Evolutionary conservation across 1,140 invertebrate species (phyloP).

Genomic region (Drosophila bocki): DNA sequence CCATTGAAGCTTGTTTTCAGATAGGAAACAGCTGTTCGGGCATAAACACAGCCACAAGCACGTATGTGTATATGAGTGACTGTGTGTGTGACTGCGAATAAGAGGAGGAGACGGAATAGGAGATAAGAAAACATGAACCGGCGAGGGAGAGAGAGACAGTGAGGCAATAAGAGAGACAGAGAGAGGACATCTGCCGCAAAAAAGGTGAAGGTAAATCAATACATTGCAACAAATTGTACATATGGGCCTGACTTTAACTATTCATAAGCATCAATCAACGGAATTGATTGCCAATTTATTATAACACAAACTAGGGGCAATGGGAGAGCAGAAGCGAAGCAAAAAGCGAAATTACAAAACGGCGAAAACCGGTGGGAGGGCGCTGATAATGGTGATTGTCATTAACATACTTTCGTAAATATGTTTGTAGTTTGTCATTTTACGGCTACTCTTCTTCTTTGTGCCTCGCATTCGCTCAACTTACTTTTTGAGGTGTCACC

Average conservation of each 20-base stretch:
- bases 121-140: conserved; percentile 55
- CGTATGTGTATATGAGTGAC: neutral
- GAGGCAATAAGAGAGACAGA: neutral
- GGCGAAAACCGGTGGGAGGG: conserved; percentile 7
- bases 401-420: conserved; percentile 42
- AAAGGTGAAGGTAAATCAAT: conserved; percentile 65
- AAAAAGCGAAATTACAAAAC: conserved; percentile 18
- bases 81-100: conserved; percentile 12
- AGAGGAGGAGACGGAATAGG: conserved; percentile 12
- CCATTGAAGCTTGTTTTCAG: conserved; percentile 21
- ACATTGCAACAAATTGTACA: conserved; percentile 8
- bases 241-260: conserved; percentile 3
- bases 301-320: neutral
- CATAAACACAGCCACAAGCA: conserved; percentile 53
- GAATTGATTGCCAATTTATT: conserved; percentile 37
- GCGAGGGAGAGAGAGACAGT: conserved; percentile 11
- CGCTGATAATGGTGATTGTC: conserved; percentile 38
- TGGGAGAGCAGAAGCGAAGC: conserved; percentile 1
- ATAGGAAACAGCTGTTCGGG: conserved; percentile 73
- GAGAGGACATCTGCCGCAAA: conserved; percentile 14
- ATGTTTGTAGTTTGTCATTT: conserved; percentile 21
- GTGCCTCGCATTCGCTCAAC: conserved; percentile 37
- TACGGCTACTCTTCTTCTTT: conserved; percentile 24
- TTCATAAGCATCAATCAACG: conserved; percentile 6
- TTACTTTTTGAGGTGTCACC: conserved; percentile 48